Evolutionary conservation across 2,888 invertebrate species (phyloP).

Genomic region (Nomada lathburiana): DNA sequence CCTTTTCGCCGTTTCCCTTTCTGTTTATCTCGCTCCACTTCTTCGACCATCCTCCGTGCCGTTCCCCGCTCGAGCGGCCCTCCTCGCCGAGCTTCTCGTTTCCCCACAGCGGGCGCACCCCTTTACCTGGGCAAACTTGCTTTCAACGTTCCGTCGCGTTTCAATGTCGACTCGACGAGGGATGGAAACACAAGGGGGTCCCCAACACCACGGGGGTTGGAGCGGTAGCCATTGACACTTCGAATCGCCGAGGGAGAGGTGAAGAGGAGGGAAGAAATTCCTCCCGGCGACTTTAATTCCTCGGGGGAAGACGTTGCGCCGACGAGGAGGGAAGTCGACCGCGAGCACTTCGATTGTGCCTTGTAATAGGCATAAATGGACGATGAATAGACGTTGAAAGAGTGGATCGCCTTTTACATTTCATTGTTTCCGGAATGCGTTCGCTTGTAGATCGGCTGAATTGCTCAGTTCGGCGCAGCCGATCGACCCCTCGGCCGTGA

Average conservation of each 20-base stretch:
- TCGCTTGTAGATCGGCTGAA: neutral
- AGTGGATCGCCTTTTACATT: neutral
- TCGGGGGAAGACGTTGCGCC: neutral
- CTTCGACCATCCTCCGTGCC: constrained; percentile 20
- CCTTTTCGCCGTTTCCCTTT: constrained; percentile 29
- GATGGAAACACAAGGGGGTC: constrained; percentile 31
- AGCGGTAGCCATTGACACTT: constrained; percentile 56
- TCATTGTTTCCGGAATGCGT: neutral
- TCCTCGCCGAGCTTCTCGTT: neutral
- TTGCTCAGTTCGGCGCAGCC: neutral
- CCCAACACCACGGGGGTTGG: constrained; percentile 18
- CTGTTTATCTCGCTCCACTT: constrained; percentile 38
- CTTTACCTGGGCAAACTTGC: constrained; percentile 35
- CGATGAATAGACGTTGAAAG: neutral
- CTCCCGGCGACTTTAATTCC: constrained; percentile 31
- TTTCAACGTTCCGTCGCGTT: constrained; percentile 63
- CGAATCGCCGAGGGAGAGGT: constrained; percentile 3
- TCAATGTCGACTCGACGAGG: constrained; percentile 58
- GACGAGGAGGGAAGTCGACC: neutral
- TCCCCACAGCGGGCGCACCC: neutral
- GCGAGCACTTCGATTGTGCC: constrained; percentile 24
- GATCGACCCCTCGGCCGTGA: neutral
- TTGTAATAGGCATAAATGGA: neutral
- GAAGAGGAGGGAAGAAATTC: constrained; percentile 12
- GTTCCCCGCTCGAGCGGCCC: neutral